Base-by-base conservation (phyloP, 2,888 invertebrate species). In the Erebia ligea region DNA sequence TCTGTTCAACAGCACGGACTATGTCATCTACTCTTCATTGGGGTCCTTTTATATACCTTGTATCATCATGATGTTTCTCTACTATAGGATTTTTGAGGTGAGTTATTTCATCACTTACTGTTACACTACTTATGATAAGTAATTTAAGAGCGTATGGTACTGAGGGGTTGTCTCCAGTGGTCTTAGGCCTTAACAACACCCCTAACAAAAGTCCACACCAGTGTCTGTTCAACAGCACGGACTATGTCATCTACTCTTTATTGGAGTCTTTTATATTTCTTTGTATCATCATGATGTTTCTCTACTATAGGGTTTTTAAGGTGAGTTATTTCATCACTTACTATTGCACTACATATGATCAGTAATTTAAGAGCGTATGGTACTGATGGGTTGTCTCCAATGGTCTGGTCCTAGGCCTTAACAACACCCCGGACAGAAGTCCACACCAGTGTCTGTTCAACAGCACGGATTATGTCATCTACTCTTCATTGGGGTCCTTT, bases 41-140 rank as follows among this genome's bases (percentile, higher is more conserved):
- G 98, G 98, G 78, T 99, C 99, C 82, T 99, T 99, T 95, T 99
- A 99, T 93, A 98, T 99, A 83, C 99, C 99, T 52, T 98, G 99
- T 88, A 96, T 99, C 86, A 98, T 99, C 86, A 99, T 99, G 99
- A 97, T 99, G 90, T 98, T 98, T 89, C 96, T 99, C 72, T 99
- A 99, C 92, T 98, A 98, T 94, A 97, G 96, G 93, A 99, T 99
- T 92, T 99, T 99, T 94, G 97, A 97, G 96, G 98, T 99, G 80
- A 94, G 95, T 87, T 50, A 0, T 25, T 15, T 21, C 25, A 13
- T 54, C 54, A 54, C 1, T 19, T 54, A 3, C 54, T 19, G 11
- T 54, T 54, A 0, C 11, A 54, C 10, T 54, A 52, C 1, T 0
- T 13, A 45, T 45, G 45, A 11, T 45, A 42, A 42, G 11, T 42